Conservation (phyloP, 2,888 invertebrate species). For the Acronicta leporina region DNA sequence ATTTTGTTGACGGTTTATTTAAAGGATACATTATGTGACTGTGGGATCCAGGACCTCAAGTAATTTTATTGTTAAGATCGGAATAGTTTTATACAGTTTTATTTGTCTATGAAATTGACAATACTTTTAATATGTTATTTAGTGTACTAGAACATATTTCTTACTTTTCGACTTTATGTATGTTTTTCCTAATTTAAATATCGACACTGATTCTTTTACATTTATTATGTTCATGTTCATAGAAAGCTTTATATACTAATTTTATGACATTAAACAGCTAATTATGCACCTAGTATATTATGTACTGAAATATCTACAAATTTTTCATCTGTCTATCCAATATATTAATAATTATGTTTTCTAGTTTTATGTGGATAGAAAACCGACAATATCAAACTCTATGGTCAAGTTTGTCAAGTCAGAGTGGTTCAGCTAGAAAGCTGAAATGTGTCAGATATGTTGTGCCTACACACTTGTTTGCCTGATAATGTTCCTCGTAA, state of each 20-base stretch:
- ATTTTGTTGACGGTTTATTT: slow-evolving; percentile 35
- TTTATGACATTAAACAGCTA: no score
- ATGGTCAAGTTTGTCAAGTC: slow-evolving; percentile 53
- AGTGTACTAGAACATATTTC: no score
- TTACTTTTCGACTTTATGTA: no score
- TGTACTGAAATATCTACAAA: neutral
- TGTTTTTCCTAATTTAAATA: no score
- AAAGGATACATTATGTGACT: slow-evolving; percentile 4
- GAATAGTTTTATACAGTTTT: no score
- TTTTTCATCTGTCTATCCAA: neutral
- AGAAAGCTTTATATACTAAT: no score
- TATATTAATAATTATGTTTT: slow-evolving; percentile 14
- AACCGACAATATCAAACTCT: slow-evolving; percentile 38
- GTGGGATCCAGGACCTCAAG: neutral
- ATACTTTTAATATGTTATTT: no score
- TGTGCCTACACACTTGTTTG: slow-evolving; percentile 43
- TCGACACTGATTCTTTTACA: no score
- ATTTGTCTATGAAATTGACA: no score
- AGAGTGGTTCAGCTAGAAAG: slow-evolving; percentile 52
- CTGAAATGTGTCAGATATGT: slow-evolving; percentile 53
- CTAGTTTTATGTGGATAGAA: slow-evolving; percentile 39
- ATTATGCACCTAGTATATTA: no score
- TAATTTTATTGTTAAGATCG: no score
- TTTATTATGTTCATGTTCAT: no score
- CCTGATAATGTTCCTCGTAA: slow-evolving; percentile 50